Evolutionary conservation across 2,113 vertebrate species (phyloP).

Genomic region (Ctenomys sociabilis): DNA sequence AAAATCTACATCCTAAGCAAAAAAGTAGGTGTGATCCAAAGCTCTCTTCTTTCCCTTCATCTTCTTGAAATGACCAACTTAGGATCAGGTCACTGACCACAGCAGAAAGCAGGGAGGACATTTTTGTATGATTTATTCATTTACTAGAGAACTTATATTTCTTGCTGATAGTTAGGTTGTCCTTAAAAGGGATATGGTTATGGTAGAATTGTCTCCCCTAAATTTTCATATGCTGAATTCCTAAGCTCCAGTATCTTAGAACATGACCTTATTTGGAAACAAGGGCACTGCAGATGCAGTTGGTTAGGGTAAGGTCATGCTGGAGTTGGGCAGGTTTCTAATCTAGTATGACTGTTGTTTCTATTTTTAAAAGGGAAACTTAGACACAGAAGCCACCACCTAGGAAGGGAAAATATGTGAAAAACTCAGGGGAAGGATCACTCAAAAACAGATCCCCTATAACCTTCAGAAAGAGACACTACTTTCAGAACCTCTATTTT

Average conservation of each 20-base stretch:
- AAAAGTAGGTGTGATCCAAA: constrained; percentile 41
- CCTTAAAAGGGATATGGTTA: background rate
- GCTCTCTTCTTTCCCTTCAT: constrained; percentile 12
- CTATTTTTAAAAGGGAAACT: background rate
- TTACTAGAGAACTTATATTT: background rate
- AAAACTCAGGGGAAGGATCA: background rate
- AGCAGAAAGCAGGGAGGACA: background rate
- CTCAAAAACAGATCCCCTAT: background rate
- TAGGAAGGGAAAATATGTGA: background rate
- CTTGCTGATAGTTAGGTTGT: constrained; percentile 1
- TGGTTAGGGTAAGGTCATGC: background rate
- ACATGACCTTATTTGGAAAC: constrained; percentile 44
- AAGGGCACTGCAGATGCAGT: background rate
- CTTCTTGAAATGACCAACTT: background rate
- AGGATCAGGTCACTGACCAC: background rate
- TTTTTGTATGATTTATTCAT: background rate
- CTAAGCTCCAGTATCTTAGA: background rate
- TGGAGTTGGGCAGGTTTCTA: background rate
- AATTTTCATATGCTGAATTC: background rate
- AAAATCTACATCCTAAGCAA: constrained; percentile 54
- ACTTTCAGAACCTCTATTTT: background rate
- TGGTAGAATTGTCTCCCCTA: background rate
- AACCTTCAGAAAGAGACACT: background rate
- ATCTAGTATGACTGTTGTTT: background rate
- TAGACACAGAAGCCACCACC: background rate